These are phyloP conservation scores for Agrilus mali DNA, from an alignment of 2,888 invertebrate species.

Conservation along the genomic window DNA sequence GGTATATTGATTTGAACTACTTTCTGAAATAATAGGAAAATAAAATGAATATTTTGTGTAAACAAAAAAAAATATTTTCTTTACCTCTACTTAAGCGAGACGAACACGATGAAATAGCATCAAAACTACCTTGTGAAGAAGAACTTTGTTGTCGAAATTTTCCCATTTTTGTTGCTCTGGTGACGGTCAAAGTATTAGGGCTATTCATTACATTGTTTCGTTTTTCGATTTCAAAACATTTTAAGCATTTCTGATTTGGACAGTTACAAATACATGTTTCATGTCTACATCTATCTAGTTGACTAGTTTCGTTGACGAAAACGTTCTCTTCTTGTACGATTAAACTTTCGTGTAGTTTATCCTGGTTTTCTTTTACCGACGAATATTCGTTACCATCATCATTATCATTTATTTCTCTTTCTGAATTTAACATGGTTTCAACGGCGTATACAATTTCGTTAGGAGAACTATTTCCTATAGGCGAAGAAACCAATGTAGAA, in stretches of 20 bases:
- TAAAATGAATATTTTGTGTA: neutral
- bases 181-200: conserved; percentile 25
- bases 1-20: conserved; percentile 60
- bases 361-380: conserved; percentile 1
- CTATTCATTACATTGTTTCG: conserved; percentile 24
- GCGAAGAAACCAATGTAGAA: conserved; percentile 25
- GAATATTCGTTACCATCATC: neutral
- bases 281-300: conserved; percentile 24
- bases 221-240: conserved; percentile 24
- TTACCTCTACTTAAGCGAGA: conserved; percentile 46
- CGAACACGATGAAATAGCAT: conserved; percentile 39
- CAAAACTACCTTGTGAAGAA: conserved; percentile 35
- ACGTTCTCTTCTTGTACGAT: conserved; percentile 5
- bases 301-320: conserved; percentile 30
- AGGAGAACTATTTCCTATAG: conserved; percentile 17
- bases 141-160: conserved; percentile 32
- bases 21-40: conserved; percentile 42
- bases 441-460: too few species aligned
- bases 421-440: too few species aligned
- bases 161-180: conserved; percentile 21
- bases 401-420: too few species aligned
- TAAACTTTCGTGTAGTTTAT: conserved; percentile 2
- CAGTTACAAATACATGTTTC: conserved; percentile 14
- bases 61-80: conserved; percentile 10
- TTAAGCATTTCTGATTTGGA: conserved; percentile 23